Percentiles rank a stretch among this genome's conserved stretches.
Conservation (phyloP, 1,140 invertebrate species). For the Plutomurus gul region DNA sequence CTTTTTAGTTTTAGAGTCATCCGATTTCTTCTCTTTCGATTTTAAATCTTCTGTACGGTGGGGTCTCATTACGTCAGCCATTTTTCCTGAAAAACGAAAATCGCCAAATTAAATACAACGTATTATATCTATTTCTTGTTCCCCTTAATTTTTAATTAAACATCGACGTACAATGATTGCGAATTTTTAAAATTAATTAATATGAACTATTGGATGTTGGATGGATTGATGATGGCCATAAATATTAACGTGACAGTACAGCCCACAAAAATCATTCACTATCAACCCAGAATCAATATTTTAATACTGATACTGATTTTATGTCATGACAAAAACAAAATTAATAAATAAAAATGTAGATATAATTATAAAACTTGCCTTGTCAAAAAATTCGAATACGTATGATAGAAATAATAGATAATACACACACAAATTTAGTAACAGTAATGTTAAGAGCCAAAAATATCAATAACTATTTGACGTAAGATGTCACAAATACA, state of each 20-base stretch:
- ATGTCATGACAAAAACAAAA: background rate
- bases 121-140: background rate
- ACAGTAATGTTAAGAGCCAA: too few species aligned
- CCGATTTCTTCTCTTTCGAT: constrained; percentile 39
- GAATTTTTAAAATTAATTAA: background rate
- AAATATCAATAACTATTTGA: too few species aligned
- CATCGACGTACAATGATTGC: background rate
- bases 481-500: too few species aligned
- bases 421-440: too few species aligned
- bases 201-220: background rate
- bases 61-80: constrained; percentile 46
- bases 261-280: background rate
- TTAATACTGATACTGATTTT: background rate
- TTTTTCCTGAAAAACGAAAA: background rate
- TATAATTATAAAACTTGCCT: background rate
- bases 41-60: constrained; percentile 20
- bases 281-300: background rate
- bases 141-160: background rate
- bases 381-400: background rate
- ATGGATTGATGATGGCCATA: too few species aligned
- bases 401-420: background rate
- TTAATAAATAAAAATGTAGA: background rate
- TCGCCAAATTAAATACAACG: background rate
- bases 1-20: constrained; percentile 35
- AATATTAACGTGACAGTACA: too few species aligned